A percentile compares a stretch with the other conserved stretches of the same genome.
phyloP scores from a whole-genome alignment of 2,797 vertebrate genomes.

The Xenopus petersii region DNA sequence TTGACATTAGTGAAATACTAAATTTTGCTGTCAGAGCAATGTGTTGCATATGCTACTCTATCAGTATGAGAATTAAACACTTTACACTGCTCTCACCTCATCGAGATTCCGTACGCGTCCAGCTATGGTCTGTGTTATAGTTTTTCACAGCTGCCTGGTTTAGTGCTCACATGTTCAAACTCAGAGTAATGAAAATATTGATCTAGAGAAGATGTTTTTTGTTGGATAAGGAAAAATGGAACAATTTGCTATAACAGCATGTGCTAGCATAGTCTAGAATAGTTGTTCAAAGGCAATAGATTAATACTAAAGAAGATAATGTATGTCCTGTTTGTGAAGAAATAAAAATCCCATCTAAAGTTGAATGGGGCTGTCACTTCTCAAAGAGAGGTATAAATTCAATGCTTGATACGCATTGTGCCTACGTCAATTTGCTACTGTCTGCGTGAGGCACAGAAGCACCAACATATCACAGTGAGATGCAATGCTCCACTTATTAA shows the following conservation, averaged over 20 bases:
- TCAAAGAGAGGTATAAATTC: neutral
- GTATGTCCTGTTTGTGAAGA: slow-evolving; percentile 1
- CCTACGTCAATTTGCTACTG: neutral
- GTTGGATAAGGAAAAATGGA: slow-evolving; percentile 54
- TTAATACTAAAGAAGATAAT: slow-evolving; percentile 39
- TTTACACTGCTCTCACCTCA: slow-evolving; percentile 23
- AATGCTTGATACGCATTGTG: neutral
- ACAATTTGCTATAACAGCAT: slow-evolving; percentile 56
- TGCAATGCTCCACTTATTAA: too few relatives aligned
- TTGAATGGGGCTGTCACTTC: neutral
- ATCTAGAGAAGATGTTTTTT: slow-evolving; percentile 63
- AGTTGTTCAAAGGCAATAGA: slow-evolving; percentile 50
- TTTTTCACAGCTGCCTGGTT: slow-evolving; percentile 66
- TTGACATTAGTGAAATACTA: neutral
- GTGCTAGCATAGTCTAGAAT: slow-evolving; percentile 52
- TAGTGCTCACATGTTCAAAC: slow-evolving; percentile 61
- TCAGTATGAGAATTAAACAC: slow-evolving; percentile 23
- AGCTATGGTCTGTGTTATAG: slow-evolving; percentile 67
- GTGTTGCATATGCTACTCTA: slow-evolving; percentile 11
- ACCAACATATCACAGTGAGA: too few relatives aligned
- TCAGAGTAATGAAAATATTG: slow-evolving; percentile 67
- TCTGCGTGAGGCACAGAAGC: too few relatives aligned
- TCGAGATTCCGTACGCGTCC: slow-evolving; percentile 69
- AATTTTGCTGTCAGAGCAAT: slow-evolving; percentile 1
- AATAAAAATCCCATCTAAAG: neutral